phyloP scores from a whole-genome alignment of 2,797 vertebrate species.

The Gobio occitaniae region DNA sequence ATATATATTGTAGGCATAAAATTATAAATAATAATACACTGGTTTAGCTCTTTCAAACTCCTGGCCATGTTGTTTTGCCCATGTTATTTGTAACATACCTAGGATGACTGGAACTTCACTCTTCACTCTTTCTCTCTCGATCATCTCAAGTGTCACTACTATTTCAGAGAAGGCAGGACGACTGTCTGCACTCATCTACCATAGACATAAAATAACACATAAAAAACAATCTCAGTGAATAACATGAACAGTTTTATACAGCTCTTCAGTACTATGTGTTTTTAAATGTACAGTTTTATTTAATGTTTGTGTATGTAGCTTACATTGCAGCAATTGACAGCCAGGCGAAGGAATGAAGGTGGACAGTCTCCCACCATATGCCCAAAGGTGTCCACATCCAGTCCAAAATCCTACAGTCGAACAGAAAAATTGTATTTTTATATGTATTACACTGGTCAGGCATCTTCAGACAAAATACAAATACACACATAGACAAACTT shows the following conservation, averaged over 20 bases:
- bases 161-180: constrained; percentile 88
- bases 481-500: neutral
- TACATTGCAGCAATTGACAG: constrained; percentile 86
- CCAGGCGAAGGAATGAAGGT: constrained; percentile 77
- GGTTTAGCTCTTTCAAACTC: neutral
- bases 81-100: constrained; percentile 49
- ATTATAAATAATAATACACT: neutral
- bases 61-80: neutral
- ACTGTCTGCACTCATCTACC: constrained; percentile 84
- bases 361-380: constrained; percentile 85
- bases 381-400: constrained; percentile 81
- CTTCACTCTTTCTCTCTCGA: constrained; percentile 56
- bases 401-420: constrained; percentile 81
- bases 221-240: neutral
- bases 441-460: neutral
- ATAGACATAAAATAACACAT: constrained; percentile 12
- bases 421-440: constrained; percentile 14
- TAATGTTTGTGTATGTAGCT: constrained; percentile 55
- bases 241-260: neutral
- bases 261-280: neutral
- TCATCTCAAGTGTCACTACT: constrained; percentile 82
- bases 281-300: neutral
- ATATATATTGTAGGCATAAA: neutral
- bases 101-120: constrained; percentile 61
- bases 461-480: neutral